Evolutionary conservation across 2,797 vertebrate species (phyloP), one percentile per base, ranked within the genome.

Genomic region (Chloroceryle amazona): DNA sequence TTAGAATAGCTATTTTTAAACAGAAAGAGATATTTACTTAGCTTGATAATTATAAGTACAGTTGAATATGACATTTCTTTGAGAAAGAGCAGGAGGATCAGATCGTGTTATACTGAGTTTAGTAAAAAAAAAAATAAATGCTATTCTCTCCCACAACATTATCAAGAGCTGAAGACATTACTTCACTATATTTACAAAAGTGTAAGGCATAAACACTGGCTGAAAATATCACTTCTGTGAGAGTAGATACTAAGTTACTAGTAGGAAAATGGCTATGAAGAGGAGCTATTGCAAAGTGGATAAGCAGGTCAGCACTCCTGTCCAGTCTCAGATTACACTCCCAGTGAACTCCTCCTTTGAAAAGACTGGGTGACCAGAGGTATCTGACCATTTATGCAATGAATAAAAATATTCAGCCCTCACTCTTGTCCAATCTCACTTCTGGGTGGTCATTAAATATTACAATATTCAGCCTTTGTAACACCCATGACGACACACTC

Each of bases 371-470:
- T 41, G 63, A 72, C 35, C 67, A 41, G 29, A 28, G 49, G 4
- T 2, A 13, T 51, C 51, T 62, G 60, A 70, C 39, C 37, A 9
- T 29, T 35, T 7, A 31, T 26, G 46, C 20, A 76, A 52, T 35
- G 61, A 41, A 71, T 28, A 52, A 52, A 75, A 92, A 70, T 17
- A 63, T 1, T 26, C 63, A 67, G 17, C 23, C 22, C 72, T 94
- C 41, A 42, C 55, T 90, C 81, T 29, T 37, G 66, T n/a, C 44
- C 63, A 95, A 29, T 22, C 55, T 82, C 63, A 82, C 67, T 91
- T 80, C 87, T 86, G 66, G 65, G 61, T 57, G 57, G 79, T 63
- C 88, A 78, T 91, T 90, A 95, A 66, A 82, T 52, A 58, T 37
- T 83, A 67, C 72, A 86, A 13, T 67, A 51, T 67, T 86, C 79